phyloP scores from a whole-genome alignment of 35 echinoderm and acorn worm genomes.

The Amphiura filiformis region DNA sequence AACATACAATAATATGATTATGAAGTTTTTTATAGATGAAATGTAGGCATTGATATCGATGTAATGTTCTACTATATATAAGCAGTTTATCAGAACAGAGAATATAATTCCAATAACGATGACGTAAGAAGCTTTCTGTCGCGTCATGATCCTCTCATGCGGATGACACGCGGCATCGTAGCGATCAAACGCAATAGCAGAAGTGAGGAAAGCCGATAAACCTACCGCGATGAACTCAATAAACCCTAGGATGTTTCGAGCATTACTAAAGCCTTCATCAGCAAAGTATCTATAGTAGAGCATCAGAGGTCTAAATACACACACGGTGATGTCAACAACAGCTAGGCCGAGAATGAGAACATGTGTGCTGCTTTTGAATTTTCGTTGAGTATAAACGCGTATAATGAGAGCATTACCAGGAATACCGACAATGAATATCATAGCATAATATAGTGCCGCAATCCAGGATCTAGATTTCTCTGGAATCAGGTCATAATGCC shows the following conservation, averaged over 20 bases:
- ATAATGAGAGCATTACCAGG: conserved; percentile 10
- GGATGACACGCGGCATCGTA: background rate
- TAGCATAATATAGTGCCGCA: background rate
- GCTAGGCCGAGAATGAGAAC: background rate
- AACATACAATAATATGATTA: too few species aligned
- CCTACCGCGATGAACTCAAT: background rate
- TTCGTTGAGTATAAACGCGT: background rate
- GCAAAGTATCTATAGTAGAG: background rate
- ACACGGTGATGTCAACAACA: background rate
- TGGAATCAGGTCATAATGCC: too few species aligned
- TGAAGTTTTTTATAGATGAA: too few species aligned
- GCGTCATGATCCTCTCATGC: background rate
- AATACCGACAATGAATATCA: background rate
- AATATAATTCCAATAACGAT: background rate
- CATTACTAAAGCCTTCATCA: background rate
- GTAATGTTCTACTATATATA: too few species aligned
- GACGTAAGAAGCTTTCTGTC: background rate
- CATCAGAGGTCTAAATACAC: background rate
- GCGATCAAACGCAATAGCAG: background rate
- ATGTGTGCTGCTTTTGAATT: background rate
- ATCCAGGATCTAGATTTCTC: too few species aligned
- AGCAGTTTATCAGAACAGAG: background rate
- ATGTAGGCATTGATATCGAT: too few species aligned
- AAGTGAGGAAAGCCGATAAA: background rate
- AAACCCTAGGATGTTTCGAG: background rate